Conservation (phyloP, 2,113 vertebrate genomes). For the Ginglymostoma cirratum region DNA sequence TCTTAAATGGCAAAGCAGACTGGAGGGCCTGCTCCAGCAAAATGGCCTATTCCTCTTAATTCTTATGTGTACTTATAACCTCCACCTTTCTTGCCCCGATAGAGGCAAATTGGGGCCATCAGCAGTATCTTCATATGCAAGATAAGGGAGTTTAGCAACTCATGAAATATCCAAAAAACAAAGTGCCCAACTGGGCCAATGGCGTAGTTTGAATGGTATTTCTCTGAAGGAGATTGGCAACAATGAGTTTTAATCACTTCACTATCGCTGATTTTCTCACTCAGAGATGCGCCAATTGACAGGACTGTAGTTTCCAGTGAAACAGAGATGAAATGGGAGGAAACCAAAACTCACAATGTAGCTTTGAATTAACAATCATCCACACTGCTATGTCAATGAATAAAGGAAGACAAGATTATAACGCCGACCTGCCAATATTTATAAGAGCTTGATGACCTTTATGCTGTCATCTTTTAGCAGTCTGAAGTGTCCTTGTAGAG, state of each 20-base stretch:
- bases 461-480: background rate
- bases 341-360: background rate
- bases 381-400: background rate
- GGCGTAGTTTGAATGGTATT: background rate
- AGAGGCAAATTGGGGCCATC: background rate
- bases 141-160: background rate
- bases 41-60: too few species aligned
- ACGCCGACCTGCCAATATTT: background rate
- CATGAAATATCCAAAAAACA: background rate
- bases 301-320: background rate
- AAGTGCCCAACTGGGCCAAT: background rate
- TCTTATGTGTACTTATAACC: background rate
- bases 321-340: background rate
- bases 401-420: background rate
- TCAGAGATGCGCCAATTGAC: background rate
- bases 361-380: background rate
- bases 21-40: too few species aligned
- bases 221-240: background rate
- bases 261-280: background rate
- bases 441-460: background rate
- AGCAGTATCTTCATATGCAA: background rate
- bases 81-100: background rate
- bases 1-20: too few species aligned
- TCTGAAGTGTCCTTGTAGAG: background rate
- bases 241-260: background rate